Conservation (phyloP, 2,113 vertebrate species). For the Lontra canadensis region DNA sequence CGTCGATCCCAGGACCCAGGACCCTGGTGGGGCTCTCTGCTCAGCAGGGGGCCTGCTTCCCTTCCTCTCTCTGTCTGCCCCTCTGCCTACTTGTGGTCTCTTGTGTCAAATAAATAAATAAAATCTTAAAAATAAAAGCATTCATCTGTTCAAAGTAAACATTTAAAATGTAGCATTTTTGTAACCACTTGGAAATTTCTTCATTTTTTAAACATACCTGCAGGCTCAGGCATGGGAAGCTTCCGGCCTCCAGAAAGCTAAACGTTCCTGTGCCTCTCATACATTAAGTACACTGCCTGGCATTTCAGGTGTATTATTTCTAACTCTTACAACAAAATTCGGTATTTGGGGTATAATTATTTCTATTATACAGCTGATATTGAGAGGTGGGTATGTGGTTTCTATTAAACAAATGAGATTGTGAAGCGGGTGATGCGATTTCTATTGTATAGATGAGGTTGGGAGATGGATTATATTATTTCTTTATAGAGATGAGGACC, state of each 20-base stretch:
- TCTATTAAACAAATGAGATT: not conserved
- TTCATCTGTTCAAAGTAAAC: slow-evolving; percentile 19
- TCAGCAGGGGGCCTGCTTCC: too few species aligned
- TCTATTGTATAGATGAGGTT: not conserved
- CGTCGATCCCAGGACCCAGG: too few species aligned
- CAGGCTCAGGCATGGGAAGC: not conserved
- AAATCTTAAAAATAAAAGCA: not conserved
- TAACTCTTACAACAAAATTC: slow-evolving; percentile 14
- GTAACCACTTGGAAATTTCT: not conserved
- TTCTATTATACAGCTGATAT: not conserved
- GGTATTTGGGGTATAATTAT: not conserved
- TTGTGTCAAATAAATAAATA: too few species aligned
- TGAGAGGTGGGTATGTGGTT: not conserved
- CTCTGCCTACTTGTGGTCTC: too few species aligned
- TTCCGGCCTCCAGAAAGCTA: not conserved
- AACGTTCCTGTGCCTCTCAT: not conserved
- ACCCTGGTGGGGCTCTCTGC: too few species aligned
- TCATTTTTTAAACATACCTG: slow-evolving; percentile 22
- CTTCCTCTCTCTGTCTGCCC: too few species aligned
- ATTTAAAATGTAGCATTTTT: slow-evolving; percentile 24
- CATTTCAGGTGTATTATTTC: slow-evolving; percentile 23
- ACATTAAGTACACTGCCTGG: not conserved
- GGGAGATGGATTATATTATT: not conserved
- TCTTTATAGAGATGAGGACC: not conserved
- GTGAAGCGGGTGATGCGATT: not conserved